These are phyloP conservation scores for Tolypeutes matacus DNA, from an alignment of 2,797 vertebrate species.

Conservation along the genomic window DNA sequence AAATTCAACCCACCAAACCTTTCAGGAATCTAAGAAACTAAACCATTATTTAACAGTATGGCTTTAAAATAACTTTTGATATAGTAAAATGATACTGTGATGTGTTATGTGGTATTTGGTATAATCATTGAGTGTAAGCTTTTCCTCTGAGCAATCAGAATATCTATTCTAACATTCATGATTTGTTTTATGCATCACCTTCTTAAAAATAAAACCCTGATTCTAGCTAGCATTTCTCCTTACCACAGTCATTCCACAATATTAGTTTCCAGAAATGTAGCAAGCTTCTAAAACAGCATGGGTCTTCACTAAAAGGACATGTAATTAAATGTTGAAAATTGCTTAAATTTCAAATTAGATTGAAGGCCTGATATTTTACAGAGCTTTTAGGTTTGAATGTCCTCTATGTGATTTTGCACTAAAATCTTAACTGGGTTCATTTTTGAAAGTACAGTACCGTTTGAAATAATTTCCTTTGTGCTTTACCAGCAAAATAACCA, in stretches of 20 bases:
- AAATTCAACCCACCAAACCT: background rate
- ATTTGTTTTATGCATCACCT: background rate
- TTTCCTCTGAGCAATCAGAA: background rate
- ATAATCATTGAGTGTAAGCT: background rate
- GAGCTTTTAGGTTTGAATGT: background rate
- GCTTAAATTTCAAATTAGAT: constrained; percentile 41
- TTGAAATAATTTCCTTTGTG: background rate
- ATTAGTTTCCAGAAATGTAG: constrained; percentile 33
- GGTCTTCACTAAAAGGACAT: background rate
- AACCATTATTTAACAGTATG: background rate
- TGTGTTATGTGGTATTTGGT: background rate
- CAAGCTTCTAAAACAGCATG: constrained; percentile 22
- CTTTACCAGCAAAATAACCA: constrained; percentile 72
- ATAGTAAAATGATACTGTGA: background rate
- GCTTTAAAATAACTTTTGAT: background rate
- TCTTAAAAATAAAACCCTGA: constrained; percentile 10
- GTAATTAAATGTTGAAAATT: constrained; percentile 6
- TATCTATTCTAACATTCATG: constrained; percentile 4
- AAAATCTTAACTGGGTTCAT: background rate
- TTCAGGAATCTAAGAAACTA: background rate
- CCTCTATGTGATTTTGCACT: background rate
- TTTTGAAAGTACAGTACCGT: background rate
- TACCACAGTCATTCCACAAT: background rate
- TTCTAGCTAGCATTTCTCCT: background rate
- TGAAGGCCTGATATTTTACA: constrained; percentile 23